phyloP scores from a whole-genome alignment of 2,888 invertebrate genomes.

The Gisinianus flammeolus region DNA sequence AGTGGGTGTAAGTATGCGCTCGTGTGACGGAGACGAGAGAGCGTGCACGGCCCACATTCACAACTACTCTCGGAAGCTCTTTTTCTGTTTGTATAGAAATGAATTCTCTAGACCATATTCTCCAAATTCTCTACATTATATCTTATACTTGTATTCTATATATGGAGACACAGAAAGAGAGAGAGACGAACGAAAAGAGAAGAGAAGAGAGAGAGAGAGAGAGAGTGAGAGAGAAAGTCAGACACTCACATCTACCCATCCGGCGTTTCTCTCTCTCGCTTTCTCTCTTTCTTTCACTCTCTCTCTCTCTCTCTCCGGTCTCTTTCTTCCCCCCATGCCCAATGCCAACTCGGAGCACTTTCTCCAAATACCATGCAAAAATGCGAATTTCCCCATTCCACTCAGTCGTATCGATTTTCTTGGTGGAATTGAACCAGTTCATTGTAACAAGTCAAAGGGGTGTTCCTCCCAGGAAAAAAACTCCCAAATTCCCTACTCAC shows the following conservation, averaged over 20 bases:
- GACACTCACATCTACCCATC: slow-evolving; percentile 11
- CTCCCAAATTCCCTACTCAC: slow-evolving; percentile 15
- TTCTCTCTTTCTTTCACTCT: slow-evolving; percentile 20
- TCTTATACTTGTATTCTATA: slow-evolving; percentile 1
- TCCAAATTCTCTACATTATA: background rate
- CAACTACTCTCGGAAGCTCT: slow-evolving; percentile 9
- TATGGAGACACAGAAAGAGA: background rate
- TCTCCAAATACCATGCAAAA: slow-evolving; percentile 30
- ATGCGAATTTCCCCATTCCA: slow-evolving; percentile 34
- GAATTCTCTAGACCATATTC: background rate
- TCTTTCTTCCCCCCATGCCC: slow-evolving; percentile 35
- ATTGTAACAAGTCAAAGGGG: slow-evolving; percentile 48
- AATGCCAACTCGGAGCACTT: background rate
- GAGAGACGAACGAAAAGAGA: background rate
- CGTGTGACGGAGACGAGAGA: slow-evolving; percentile 14
- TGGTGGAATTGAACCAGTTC: slow-evolving; percentile 47
- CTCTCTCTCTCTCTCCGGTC: background rate
- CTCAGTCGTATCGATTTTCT: slow-evolving; percentile 49
- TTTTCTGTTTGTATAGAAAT: too few relatives aligned
- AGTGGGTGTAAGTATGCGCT: slow-evolving; percentile 33
- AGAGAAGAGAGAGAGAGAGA: background rate
- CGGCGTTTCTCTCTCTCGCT: slow-evolving; percentile 1
- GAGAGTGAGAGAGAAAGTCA: background rate
- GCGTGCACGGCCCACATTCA: slow-evolving; percentile 27
- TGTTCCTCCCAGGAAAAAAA: slow-evolving; percentile 40